Conservation (phyloP, 2,797 vertebrate genomes). For the Notolabrus celidotus region DNA sequence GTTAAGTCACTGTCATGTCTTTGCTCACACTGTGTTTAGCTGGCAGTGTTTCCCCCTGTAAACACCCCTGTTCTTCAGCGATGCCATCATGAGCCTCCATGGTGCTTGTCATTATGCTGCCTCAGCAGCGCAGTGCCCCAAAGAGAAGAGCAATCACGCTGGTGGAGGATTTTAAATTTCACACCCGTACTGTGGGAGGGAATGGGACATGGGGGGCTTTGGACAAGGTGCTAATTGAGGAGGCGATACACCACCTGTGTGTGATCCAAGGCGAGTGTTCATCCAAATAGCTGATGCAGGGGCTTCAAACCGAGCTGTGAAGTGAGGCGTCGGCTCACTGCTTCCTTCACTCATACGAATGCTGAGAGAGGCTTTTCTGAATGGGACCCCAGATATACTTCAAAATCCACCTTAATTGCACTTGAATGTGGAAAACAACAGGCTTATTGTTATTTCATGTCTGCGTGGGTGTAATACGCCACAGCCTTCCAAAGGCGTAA, state of each 20-base stretch:
- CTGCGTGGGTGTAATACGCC: constrained; percentile 40
- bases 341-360: constrained; percentile 32
- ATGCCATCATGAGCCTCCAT: constrained; percentile 50
- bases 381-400: constrained; percentile 55
- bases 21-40: constrained; percentile 59
- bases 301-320: constrained; percentile 45
- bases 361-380: constrained; percentile 61
- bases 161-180: constrained; percentile 64
- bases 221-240: constrained; percentile 80
- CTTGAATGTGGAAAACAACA: constrained; percentile 57
- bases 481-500: constrained; percentile 12
- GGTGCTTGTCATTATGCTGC: constrained; percentile 78
- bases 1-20: constrained; percentile 58
- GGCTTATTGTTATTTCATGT: constrained; percentile 46
- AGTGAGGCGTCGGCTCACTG: constrained; percentile 25
- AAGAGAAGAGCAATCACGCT: constrained; percentile 56
- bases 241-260: constrained; percentile 64
- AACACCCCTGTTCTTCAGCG: constrained; percentile 44
- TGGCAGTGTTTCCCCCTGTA: constrained; percentile 49
- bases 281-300: constrained; percentile 62
- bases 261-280: constrained; percentile 48
- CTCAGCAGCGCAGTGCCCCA: constrained; percentile 62
- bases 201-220: constrained; percentile 55
- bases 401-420: constrained; percentile 47
- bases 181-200: constrained; percentile 57